Conservation (phyloP, 2,797 vertebrate genomes). For the Siniperca scherzeri region DNA sequence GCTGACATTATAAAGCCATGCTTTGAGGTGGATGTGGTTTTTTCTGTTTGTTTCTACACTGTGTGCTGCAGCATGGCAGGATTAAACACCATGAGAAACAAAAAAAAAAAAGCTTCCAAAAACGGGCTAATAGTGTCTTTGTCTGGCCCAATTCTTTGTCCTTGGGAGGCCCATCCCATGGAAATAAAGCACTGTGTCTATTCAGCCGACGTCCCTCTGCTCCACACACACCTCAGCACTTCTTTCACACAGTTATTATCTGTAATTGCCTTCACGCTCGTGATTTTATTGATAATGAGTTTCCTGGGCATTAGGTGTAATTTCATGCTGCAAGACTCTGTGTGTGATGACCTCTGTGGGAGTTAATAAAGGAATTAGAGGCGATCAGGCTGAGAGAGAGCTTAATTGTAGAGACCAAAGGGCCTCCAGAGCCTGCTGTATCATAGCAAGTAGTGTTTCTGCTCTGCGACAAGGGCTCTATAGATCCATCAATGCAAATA, state of each 20-base stretch:
- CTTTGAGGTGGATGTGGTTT: slow-evolving; percentile 67
- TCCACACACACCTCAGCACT: slow-evolving; percentile 76
- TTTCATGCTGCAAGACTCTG: slow-evolving; percentile 85
- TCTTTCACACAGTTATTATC: slow-evolving; percentile 86
- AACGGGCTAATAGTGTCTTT: slow-evolving; percentile 81
- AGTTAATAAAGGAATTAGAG: slow-evolving; percentile 84
- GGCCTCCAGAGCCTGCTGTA: slow-evolving; percentile 73
- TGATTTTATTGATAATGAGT: slow-evolving; percentile 90
- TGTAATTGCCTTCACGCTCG: slow-evolving; percentile 86
- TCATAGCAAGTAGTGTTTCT: slow-evolving; percentile 73
- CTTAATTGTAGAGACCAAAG: slow-evolving; percentile 77
- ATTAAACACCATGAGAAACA: slow-evolving; percentile 75
- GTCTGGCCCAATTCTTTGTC: slow-evolving; percentile 82
- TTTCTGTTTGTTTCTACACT: slow-evolving; percentile 60
- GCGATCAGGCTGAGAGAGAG: slow-evolving; percentile 70
- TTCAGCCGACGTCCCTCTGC: slow-evolving; percentile 63
- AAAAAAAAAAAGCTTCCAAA: slow-evolving; percentile 66
- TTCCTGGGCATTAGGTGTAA: slow-evolving; percentile 85
- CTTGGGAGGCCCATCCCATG: slow-evolving; percentile 78
- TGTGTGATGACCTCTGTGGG: slow-evolving; percentile 82
- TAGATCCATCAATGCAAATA: slow-evolving; percentile 78
- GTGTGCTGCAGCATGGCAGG: slow-evolving; percentile 54
- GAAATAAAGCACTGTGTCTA: slow-evolving; percentile 78
- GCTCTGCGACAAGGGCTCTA: slow-evolving; percentile 65
- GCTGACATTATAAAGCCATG: slow-evolving; percentile 62